Base-by-base conservation (phyloP, 2,113 vertebrate species). In the Prionailurus viverrinus region DNA sequence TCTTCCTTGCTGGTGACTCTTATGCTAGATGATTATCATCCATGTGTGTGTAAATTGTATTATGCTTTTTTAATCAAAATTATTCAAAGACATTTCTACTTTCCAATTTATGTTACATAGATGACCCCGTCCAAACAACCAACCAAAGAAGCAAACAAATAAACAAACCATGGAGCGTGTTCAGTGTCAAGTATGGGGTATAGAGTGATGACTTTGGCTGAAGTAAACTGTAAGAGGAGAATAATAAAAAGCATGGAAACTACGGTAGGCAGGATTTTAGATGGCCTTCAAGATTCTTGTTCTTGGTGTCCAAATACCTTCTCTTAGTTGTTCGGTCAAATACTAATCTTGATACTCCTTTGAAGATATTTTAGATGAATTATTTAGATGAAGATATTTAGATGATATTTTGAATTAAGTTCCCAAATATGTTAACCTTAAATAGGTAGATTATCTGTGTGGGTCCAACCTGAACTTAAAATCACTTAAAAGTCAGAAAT, bases 11-110 rank as follows among this genome's bases (percentile, higher is more conserved):
- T 79, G 51, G 61, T 84, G 89, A 90, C 45, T 5, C 21, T 69
- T 89, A 69, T 82, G 41, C 27, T 78, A 89, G 39, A 13, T 96
- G 58, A 93, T 89, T 63, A 58, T 84, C 3, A 9, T 78, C 18
- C 33, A 84, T 39, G 2, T 79, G 2, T 78, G 39, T 78, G 19
- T 0, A 90, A 84, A 89, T 66, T 95, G 23, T 90, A 89, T 61
- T 58, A 74, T 19, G 48, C 25, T 58, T 89, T 66, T 93, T 76
- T 83, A 78, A 58, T 68, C n/a, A 89, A 92, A 93, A 58, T 93
- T 76, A 51, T 51, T 15, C 14, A 61, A 48, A 89, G 33, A 36
- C 41, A 61, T 82, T n/a, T 68, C 93, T 93, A 69, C 31, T 74
- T 83, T 96, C 61, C 36, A 83, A 61, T 93, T 51, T 76, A 48